Percentiles rank a stretch among this genome's conserved stretches.
Conservation (phyloP, 1,140 invertebrate species). For the Branchinecta lindahli region DNA sequence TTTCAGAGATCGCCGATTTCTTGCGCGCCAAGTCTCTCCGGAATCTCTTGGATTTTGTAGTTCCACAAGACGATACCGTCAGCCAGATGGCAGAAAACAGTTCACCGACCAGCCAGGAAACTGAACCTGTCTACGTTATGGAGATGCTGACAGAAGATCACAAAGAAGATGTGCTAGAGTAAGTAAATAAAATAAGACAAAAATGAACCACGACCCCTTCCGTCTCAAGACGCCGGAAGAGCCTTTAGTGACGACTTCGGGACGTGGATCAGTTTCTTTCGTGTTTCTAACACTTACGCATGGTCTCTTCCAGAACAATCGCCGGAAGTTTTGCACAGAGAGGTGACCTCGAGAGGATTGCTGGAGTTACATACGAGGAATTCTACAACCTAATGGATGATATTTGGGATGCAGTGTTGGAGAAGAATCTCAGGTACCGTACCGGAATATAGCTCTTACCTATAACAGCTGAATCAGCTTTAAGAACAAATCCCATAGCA, state of each 20-base stretch:
- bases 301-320: conserved; percentile 45
- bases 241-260: background rate
- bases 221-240: background rate
- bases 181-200: conserved; percentile 23
- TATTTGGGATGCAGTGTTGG: conserved; percentile 47
- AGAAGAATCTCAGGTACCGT: conserved; percentile 39
- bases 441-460: background rate
- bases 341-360: conserved; percentile 59
- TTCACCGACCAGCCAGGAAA: no score
- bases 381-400: conserved; percentile 47
- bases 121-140: conserved; percentile 25
- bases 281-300: conserved; percentile 1
- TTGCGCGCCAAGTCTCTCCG: no score
- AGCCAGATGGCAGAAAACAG: no score
- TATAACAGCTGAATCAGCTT: background rate
- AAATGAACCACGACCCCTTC: no score
- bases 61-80: no score
- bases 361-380: conserved; percentile 44
- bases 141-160: conserved; percentile 43
- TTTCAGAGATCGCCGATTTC: no score
- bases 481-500: background rate
- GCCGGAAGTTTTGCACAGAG: conserved; percentile 64
- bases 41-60: no score
- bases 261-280: conserved; percentile 7
- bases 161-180: conserved; percentile 43